Base-by-base conservation (phyloP, 2,888 invertebrate genomes). In the Melolontha melolontha region DNA sequence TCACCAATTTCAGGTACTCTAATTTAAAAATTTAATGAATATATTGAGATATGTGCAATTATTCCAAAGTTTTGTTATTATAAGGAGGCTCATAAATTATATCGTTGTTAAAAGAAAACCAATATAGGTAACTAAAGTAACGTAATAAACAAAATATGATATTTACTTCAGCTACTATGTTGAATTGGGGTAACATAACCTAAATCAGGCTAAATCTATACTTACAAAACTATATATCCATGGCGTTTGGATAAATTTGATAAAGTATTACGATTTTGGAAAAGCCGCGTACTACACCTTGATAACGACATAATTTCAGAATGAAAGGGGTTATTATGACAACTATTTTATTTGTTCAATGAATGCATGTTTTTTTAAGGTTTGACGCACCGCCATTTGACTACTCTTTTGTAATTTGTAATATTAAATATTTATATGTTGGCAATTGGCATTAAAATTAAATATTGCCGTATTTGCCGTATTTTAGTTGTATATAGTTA, bases 1-100 rank as follows among this genome's bases (percentile, higher is more conserved):
- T 93, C 93, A 1, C 93, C 93, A 69, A 93, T 92, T 87, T 93
- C 93, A 68, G 93, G 93, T 71, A 93, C 89, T 71, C 92, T 92
- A 82, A 83, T 74, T 73, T 69, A 73, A 49, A n/a, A 71, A 70
- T 14, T 67, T 34, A 63, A 52, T 66, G 64, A 68, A 66, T 41
- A 64, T 50, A 54, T 44, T 52, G 34, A 67, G 66, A 66, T 6
- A 41, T 41, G 42, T 66, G 17, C 66, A 50, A 47, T 57, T 44
- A 62, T 27, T 10, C 44, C 44, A 63, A 64, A 2, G 1, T 22
- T 22, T 1, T 22, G 22, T 22, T 22, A 22, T 4, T 4, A 22
- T 22, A 4, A 22, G 4, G 2, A 22, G 4, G 22, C 22, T 2
- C 4, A 22, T 22, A 2, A 22, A 4, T 2, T 22, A 22, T 22